Evolutionary conservation across 2,797 vertebrate genomes (phyloP), one percentile per base, ranked within the genome.

Genomic region (Eupleurogrammus muticus): DNA sequence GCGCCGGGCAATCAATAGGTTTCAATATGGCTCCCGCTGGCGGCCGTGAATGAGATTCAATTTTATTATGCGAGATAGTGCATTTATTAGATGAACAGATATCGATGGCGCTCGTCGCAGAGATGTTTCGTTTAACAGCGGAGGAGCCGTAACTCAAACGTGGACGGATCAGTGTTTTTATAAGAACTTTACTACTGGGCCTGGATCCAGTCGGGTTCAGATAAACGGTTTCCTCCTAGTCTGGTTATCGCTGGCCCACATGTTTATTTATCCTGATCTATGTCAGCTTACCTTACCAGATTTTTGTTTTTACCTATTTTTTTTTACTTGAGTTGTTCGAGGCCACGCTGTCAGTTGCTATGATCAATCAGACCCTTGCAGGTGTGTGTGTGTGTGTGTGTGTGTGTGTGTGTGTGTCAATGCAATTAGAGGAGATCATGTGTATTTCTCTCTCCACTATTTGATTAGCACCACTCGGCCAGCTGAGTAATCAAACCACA

Each of bases 51-150:
- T 86, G 77, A 90, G 91, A 92, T 86, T 90, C 85, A 75, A 73
- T 92, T 93, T 91, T 84, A 91, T 89, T 92, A 90, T 73, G 87
- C 87, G 88, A 86, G 82, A 85, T 89, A 83, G 75, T 86, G 81
- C 82, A 87, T 93, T 93, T 93, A 92, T 91, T 85, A 87, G 89
- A 92, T 90, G 83, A 91, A 81, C 74, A 73, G 76, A 89, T 92
- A 92, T 91, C 85, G 87, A 91, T 87, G 84, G 70, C 28, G 12
- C 34, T 76, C 20, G 49, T 23, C 44, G 42, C 20, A 50, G n/a
- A n/a, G n/a, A n/a, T n/a, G n/a, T 70, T 42, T 54, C 47, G 62
- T 48, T 54, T 49, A 52, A 73, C 54, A 12, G 65, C 42, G 70
- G 64, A 64, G n/a, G n/a, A 54, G 35, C 65, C 72, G 34, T 66